Conservation (phyloP, 2,888 invertebrate species). For the Odontomyia ornata region DNA sequence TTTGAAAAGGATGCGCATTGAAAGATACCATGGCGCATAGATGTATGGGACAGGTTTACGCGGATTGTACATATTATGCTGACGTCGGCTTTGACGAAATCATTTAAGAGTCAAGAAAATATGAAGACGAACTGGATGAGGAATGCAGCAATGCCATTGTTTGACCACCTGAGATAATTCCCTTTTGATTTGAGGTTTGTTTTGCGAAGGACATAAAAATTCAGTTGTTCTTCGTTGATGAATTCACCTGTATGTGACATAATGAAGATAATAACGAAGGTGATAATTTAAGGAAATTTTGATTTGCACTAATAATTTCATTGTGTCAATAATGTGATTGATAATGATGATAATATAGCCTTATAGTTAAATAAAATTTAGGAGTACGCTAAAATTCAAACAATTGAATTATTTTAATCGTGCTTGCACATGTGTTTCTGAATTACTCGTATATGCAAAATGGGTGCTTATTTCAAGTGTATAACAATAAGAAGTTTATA, state of each 20-base stretch:
- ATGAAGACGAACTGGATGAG: constrained; percentile 26
- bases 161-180: constrained; percentile 38
- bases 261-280: constrained; percentile 6
- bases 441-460: no score
- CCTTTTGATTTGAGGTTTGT: constrained; percentile 2
- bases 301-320: neutral
- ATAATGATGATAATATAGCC: no score
- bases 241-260: constrained; percentile 8
- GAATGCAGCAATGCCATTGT: constrained; percentile 38
- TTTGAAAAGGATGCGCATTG: neutral
- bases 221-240: neutral
- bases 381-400: no score
- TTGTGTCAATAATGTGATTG: no score
- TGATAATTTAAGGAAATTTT: constrained; percentile 19
- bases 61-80: no score
- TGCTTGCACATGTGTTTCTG: no score
- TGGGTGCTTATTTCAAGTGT: no score
- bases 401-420: no score
- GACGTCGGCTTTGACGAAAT: constrained; percentile 1
- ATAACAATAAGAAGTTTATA: no score
- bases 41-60: neutral
- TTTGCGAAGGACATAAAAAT: neutral
- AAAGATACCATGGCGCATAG: neutral
- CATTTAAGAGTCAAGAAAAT: constrained; percentile 28
- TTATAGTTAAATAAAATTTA: no score